Conservation (phyloP, 2,797 vertebrate genomes). For the Chrysocyon brachyurus region DNA sequence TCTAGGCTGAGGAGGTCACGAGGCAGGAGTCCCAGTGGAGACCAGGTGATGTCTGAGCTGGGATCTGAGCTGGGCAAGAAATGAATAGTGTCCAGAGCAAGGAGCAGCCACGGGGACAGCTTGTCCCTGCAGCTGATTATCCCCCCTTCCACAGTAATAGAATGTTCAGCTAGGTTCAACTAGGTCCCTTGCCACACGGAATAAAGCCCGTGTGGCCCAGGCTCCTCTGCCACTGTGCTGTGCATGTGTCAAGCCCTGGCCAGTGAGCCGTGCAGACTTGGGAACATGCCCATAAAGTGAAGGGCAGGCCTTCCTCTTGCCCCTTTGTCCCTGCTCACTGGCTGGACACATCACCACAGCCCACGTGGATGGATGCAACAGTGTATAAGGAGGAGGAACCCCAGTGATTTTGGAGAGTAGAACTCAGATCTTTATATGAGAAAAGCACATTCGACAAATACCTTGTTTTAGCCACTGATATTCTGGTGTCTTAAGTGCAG, state of each 20-base stretch:
- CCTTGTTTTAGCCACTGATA: neutral
- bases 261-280: neutral
- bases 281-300: neutral
- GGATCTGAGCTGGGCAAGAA: neutral
- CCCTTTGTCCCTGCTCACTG: neutral
- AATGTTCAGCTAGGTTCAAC: neutral
- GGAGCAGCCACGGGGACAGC: neutral
- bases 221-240: neutral
- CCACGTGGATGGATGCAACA: accelerated
- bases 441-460: neutral
- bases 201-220: neutral
- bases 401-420: neutral
- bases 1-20: neutral
- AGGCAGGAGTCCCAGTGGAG: neutral
- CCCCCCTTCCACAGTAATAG: neutral
- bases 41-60: neutral
- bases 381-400: neutral
- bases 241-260: neutral
- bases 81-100: neutral
- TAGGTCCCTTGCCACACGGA: accelerated
- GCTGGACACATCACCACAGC: too few species aligned
- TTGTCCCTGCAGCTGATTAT: neutral
- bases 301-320: neutral
- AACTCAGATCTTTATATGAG: neutral
- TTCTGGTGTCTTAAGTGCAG: neutral